These are phyloP conservation scores for Meganola albula DNA, from an alignment of 2,888 invertebrate genomes.

Conservation along the genomic window DNA sequence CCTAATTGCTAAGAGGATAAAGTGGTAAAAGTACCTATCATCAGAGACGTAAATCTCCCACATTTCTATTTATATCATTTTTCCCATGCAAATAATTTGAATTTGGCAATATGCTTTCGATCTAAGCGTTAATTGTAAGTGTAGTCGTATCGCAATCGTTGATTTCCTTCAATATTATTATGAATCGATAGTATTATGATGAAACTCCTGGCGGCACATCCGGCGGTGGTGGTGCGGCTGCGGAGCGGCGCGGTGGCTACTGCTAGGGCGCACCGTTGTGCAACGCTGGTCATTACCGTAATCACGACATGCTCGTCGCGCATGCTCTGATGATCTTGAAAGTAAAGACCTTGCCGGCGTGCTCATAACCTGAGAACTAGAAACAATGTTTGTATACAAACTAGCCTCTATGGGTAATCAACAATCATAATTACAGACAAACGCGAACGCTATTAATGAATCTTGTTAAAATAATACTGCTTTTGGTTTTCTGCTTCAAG, in stretches of 20 bases:
- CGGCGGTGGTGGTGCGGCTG: slow-evolving; percentile 20
- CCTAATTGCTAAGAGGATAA: too few relatives aligned
- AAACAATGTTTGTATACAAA: slow-evolving; percentile 62
- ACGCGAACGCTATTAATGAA: too few relatives aligned
- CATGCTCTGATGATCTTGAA: slow-evolving; percentile 75
- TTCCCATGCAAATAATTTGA: too few relatives aligned
- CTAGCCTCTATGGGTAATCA: slow-evolving; percentile 30
- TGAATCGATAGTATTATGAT: slow-evolving; percentile 29
- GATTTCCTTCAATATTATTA: slow-evolving; percentile 38
- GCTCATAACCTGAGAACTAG: slow-evolving; percentile 53
- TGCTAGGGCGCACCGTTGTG: slow-evolving; percentile 43
- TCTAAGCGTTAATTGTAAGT: too few relatives aligned
- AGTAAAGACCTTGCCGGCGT: slow-evolving; percentile 69
- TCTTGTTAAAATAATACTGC: too few relatives aligned
- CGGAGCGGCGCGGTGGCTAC: slow-evolving; percentile 6
- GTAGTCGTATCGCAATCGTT: slow-evolving; percentile 33
- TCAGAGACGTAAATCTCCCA: too few relatives aligned
- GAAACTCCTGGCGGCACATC: slow-evolving; percentile 57
- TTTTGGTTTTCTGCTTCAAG: too few relatives aligned
- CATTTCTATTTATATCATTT: too few relatives aligned
- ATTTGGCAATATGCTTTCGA: too few relatives aligned
- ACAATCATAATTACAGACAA: slow-evolving; percentile 8
- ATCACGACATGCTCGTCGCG: slow-evolving; percentile 62
- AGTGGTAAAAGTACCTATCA: too few relatives aligned
- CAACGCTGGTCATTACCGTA: slow-evolving; percentile 62